phyloP scores from a whole-genome alignment of 2,888 invertebrate genomes.

The Meiosimyza decipiens region DNA sequence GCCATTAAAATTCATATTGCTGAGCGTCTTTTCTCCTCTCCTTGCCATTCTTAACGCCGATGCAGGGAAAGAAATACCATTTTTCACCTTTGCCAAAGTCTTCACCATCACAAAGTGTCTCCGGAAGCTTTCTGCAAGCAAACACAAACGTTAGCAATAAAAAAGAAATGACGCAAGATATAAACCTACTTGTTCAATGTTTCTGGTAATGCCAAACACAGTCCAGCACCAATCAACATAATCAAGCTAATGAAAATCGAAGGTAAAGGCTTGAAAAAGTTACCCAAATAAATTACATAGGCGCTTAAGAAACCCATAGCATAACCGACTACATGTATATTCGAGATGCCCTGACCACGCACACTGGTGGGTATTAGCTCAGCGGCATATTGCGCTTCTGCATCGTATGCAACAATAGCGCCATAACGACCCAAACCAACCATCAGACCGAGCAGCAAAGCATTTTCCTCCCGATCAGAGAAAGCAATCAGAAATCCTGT shows the following conservation, averaged over 20 bases:
- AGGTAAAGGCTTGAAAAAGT: slow-evolving; percentile 67
- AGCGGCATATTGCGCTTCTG: slow-evolving; percentile 74
- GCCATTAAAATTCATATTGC: too few relatives aligned
- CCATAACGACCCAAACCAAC: slow-evolving; percentile 70
- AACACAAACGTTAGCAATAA: slow-evolving; percentile 41
- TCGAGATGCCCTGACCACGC: slow-evolving; percentile 72
- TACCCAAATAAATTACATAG: slow-evolving; percentile 69
- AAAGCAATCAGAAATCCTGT: slow-evolving; percentile 67
- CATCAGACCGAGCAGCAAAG: slow-evolving; percentile 65
- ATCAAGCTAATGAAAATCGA: slow-evolving; percentile 69
- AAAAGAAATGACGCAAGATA: not conserved
- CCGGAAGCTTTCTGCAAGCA: slow-evolving; percentile 67
- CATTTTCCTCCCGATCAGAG: slow-evolving; percentile 58
- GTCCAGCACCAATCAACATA: slow-evolving; percentile 68
- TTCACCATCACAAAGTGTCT: slow-evolving; percentile 71
- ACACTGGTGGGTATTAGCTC: slow-evolving; percentile 74
- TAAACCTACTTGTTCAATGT: slow-evolving; percentile 67
- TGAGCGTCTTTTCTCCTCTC: too few relatives aligned
- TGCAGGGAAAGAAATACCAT: slow-evolving; percentile 68
- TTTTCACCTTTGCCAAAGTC: slow-evolving; percentile 70
- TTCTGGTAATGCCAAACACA: slow-evolving; percentile 72
- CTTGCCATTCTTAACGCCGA: slow-evolving; percentile 34
- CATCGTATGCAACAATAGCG: slow-evolving; percentile 72
- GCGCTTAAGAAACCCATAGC: slow-evolving; percentile 71
- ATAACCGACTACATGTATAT: slow-evolving; percentile 73